These are phyloP conservation scores for Megaustenia siamemsis DNA, from an alignment of 2,888 invertebrate species.

Conservation along the genomic window DNA sequence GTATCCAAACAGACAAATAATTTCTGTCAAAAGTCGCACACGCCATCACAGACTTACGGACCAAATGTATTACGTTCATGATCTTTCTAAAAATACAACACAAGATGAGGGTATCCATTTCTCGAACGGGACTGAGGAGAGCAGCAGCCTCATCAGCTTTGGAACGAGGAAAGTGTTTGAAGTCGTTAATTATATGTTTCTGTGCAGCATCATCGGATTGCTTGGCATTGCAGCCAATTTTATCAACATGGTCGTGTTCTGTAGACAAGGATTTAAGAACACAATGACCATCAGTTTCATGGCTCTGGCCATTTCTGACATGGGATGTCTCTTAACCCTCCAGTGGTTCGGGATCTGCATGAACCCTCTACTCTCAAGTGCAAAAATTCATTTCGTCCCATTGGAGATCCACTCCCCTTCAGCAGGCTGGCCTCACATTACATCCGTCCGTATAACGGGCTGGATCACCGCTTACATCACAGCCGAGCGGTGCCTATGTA, in stretches of 20 bases:
- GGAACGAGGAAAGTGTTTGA: constrained; percentile 7
- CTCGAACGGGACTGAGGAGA: neutral
- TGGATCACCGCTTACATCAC: constrained; percentile 42
- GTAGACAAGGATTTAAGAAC: constrained; percentile 25
- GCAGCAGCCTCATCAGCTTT: neutral
- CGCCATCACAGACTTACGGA: too few relatives aligned
- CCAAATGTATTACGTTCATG: too few relatives aligned
- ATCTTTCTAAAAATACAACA: too few relatives aligned
- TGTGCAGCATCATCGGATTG: constrained; percentile 1
- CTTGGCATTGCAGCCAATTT: constrained; percentile 18
- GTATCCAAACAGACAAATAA: too few relatives aligned
- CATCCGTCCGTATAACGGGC: constrained; percentile 13
- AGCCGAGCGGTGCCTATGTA: constrained; percentile 33
- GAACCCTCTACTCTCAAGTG: neutral
- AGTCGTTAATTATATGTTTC: constrained; percentile 13
- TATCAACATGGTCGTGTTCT: constrained; percentile 28
- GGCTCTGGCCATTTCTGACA: constrained; percentile 19
- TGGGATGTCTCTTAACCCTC: constrained; percentile 11
- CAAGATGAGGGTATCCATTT: too few relatives aligned
- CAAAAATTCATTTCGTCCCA: neutral
- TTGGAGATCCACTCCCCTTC: neutral
- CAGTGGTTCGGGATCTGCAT: constrained; percentile 27
- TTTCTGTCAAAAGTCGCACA: too few relatives aligned
- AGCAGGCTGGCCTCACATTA: constrained; percentile 20
- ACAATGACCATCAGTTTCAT: constrained; percentile 21